Evolutionary conservation across 2,888 invertebrate genomes (phyloP).

Genomic region (Acholoe squamosa): DNA sequence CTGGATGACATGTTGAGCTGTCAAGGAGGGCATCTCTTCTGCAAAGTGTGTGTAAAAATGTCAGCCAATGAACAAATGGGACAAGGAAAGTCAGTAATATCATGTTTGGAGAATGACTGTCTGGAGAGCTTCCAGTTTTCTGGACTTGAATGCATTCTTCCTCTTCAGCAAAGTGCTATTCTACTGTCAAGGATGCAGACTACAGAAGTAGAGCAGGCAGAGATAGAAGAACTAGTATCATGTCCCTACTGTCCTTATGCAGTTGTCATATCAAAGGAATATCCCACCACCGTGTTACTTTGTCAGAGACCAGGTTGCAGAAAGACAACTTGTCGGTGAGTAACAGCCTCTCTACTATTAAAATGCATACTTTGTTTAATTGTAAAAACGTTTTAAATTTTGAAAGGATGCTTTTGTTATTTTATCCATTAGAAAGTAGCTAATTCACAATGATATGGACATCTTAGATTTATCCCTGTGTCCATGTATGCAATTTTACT

Average conservation of each 20-base stretch:
- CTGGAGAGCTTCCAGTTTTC: not conserved
- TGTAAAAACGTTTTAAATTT: no score
- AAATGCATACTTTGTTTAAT: no score
- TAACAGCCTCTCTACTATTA: no score
- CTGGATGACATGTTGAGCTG: conserved; percentile 80
- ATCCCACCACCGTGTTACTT: not conserved
- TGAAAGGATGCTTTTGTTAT: no score
- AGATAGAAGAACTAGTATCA: not conserved
- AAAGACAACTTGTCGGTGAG: not conserved
- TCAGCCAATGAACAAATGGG: not conserved
- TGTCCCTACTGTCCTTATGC: conserved; percentile 25
- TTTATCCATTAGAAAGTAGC: no score
- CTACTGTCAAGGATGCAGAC: not conserved
- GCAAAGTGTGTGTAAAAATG: not conserved
- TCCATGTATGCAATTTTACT: no score
- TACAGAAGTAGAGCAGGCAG: not conserved
- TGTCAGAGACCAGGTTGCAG: not conserved
- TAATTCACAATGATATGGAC: no score
- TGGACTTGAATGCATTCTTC: not conserved
- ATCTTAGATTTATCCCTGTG: no score
- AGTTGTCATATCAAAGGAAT: not conserved
- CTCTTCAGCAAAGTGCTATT: no score
- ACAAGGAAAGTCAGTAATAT: not conserved
- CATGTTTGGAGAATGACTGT: conserved; percentile 15
- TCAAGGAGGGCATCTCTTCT: conserved; percentile 65